Evolutionary conservation across 2,888 invertebrate genomes (phyloP), one percentile per base, ranked within the genome.

Genomic region (Hydroisotoma schaefferi): DNA sequence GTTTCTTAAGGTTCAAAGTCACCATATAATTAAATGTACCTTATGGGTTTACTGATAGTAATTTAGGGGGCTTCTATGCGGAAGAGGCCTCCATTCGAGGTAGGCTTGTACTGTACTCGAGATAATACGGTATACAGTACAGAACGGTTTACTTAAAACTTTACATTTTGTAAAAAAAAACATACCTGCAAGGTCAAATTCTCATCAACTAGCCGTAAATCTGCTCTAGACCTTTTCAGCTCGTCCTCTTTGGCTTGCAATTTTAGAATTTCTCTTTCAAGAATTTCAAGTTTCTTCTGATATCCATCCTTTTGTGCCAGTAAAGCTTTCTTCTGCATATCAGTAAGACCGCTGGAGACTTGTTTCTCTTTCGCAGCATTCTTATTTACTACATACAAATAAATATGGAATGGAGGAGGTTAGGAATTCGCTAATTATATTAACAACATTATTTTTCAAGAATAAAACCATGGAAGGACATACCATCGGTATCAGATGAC

Each of bases 111-210:
- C n/a, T n/a, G n/a, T n/a, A n/a, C n/a, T n/a, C n/a, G n/a, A n/a
- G n/a, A n/a, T n/a, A n/a, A n/a, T n/a, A n/a, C n/a, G n/a, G n/a
- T n/a, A n/a, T n/a, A n/a, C n/a, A n/a, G n/a, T n/a, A n/a, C n/a
- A n/a, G n/a, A n/a, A n/a, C n/a, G n/a, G n/a, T n/a, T n/a, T n/a
- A n/a, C n/a, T 33, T 33, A 12, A 10, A n/a, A 56, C 29, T 20
- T n/a, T 37, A 65, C 69, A 61, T 52, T 27, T 75, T 78, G n/a
- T n/a, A n/a, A n/a, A n/a, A n/a, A n/a, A n/a, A n/a, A 81, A 10
- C 20, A 18, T 81, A 90, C 90, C 88, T 90, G 90, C 55, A 91
- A 78, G 74, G 88, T 88, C 73, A 87, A 85, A 77, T 90, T 91
- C 77, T 90, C 88, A 75, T 87, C 70, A 10, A 71, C 56, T 1